Percentiles rank a stretch among this genome's conserved stretches.
Conservation (phyloP, 2,797 vertebrate genomes). For the Leptodon cayanensis region DNA sequence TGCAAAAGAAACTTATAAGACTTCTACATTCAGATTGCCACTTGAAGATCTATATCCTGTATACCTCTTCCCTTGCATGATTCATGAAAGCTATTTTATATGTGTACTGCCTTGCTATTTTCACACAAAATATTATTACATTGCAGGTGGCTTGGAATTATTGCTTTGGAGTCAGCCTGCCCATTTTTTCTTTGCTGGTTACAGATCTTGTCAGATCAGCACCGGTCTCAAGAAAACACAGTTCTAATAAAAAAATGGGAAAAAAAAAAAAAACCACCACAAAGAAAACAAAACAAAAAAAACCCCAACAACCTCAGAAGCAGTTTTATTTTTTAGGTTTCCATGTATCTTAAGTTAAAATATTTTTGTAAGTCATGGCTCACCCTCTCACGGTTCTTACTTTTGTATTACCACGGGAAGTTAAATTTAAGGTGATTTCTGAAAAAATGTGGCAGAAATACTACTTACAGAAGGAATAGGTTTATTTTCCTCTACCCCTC, state of each 20-base stretch:
- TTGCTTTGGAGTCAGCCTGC: not conserved
- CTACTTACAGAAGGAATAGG: not conserved
- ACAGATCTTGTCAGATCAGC: not conserved
- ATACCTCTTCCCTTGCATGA: not conserved
- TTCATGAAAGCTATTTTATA: not conserved
- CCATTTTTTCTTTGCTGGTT: not conserved
- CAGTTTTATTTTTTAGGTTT: not conserved
- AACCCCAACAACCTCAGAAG: not conserved
- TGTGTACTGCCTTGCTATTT: not conserved
- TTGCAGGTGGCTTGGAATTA: not conserved
- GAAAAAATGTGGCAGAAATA: not conserved
- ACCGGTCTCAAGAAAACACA: not conserved
- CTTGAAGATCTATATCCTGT: not conserved
- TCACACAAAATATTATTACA: not conserved
- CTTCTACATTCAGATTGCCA: not conserved
- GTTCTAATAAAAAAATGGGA: no score
- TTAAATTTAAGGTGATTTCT: not conserved
- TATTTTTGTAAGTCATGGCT: not conserved
- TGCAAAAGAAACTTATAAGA: not conserved
- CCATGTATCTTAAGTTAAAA: not conserved
- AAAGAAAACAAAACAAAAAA: no score
- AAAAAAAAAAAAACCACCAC: no score
- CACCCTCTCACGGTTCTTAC: not conserved
- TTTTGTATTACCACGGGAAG: not conserved
- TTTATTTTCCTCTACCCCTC: not conserved